Base-by-base conservation (phyloP, 1,140 invertebrate genomes). In the Watersipora subatra region DNA sequence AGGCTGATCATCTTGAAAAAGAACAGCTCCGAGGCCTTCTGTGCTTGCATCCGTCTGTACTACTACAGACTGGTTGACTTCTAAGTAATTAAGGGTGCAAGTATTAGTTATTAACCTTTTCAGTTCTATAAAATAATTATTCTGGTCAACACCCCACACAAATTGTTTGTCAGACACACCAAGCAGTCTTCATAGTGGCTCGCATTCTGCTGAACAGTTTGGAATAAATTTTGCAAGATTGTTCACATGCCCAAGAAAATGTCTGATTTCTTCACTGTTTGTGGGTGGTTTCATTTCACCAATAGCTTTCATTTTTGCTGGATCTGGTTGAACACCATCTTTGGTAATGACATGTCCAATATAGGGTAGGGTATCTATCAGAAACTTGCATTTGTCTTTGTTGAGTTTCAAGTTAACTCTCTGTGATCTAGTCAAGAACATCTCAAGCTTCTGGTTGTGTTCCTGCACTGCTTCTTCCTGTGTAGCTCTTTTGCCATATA, bases 1-100 rank as follows among this genome's bases (percentile, higher is more conserved):
- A 3, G 76, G 74, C 28, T 74, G 63, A 20, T 68, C 65, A 46
- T 80, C 68, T 67, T 84, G 81, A 19, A 80, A 59, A 0, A 81
- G 22, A 19, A 78, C 74, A 26, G 75, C 75, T 12, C 79, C 79
- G 20, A 83, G 65, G 0, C 76, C 81, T 56, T 70, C 63, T 28
- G 70, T 67, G 15, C 73, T 78, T 1, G 75, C 75, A 71, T 83
- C 82, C 0, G 75, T 62, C 17, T 59, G 63, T 1, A 70, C 19
- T 7, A 29, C 64, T 15, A 67, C 56, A 15, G 68, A 64, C 26
- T 66, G 46, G 25, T 66, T 67, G 2, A 30, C 26, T 29, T 70
- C 57, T 62, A 61, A 71, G 29, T 68, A 68, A 28, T 29, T 63
- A 20, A 71, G 26, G 3, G 68, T 66, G 34, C 67, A 22, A 57